phyloP scores from a whole-genome alignment of 2,797 vertebrate species.

The Cercopithecus hamlyni region DNA sequence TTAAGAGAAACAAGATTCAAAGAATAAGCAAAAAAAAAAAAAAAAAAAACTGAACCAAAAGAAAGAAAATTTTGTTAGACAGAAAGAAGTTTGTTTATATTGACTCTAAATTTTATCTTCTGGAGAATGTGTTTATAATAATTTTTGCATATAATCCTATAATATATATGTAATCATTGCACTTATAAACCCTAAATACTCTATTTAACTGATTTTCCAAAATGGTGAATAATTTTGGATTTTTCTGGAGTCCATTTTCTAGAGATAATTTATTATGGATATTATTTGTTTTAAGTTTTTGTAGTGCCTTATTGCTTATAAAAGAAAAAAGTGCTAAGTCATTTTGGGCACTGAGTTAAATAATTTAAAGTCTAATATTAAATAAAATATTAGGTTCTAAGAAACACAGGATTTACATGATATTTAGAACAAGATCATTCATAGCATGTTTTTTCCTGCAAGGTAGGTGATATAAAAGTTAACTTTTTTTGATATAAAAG shows the following conservation, averaged over 20 bases:
- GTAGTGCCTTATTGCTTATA: background rate
- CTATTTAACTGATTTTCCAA: background rate
- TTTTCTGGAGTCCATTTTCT: background rate
- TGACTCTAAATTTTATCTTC: background rate
- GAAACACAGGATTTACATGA: background rate
- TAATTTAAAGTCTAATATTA: background rate
- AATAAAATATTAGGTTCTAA: background rate
- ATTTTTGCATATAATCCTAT: background rate
- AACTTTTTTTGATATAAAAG: background rate
- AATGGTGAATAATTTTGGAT: background rate
- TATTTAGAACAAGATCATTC: background rate
- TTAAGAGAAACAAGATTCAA: background rate
- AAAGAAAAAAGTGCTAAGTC: background rate
- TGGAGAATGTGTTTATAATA: background rate
- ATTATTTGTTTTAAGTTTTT: constrained; percentile 7
- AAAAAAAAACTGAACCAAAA: background rate
- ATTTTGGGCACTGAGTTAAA: background rate
- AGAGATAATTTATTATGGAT: background rate
- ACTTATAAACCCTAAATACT: background rate
- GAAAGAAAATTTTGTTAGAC: background rate
- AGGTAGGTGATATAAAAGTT: background rate
- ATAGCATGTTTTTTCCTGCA: background rate
- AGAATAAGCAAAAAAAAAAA: background rate
- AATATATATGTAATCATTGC: background rate
- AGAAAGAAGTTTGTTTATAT: background rate